These are phyloP conservation scores for Cheilosia pagana DNA, from an alignment of 2,888 invertebrate species.

Conservation along the genomic window DNA sequence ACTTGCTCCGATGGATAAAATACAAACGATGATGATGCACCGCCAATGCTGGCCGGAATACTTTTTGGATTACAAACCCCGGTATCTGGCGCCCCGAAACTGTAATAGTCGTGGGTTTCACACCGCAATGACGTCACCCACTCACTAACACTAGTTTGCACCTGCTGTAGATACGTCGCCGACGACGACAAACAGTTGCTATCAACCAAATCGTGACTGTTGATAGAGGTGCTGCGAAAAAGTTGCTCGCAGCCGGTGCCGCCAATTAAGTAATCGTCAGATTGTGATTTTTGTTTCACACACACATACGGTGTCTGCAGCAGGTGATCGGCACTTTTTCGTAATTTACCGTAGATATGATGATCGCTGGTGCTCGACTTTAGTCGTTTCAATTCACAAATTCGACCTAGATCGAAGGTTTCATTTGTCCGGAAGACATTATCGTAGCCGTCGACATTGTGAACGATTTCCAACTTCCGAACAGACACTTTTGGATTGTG, in stretches of 20 bases:
- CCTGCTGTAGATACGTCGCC: conserved; percentile 8
- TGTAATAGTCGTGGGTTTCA: conserved; percentile 80
- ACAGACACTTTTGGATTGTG: conserved; percentile 36
- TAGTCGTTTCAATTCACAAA: conserved; percentile 80
- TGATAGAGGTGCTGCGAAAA: conserved; percentile 45
- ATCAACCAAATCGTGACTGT: conserved; percentile 56
- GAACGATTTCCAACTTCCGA: conserved; percentile 78
- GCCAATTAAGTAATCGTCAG: conserved; percentile 66
- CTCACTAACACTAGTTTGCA: conserved; percentile 80
- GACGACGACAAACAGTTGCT: conserved; percentile 18
- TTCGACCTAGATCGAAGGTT: conserved; percentile 81
- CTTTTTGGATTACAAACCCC: conserved; percentile 80
- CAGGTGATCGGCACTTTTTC: conserved; percentile 74
- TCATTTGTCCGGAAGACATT: conserved; percentile 82
- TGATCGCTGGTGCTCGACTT: conserved; percentile 81
- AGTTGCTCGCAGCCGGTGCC: conserved; percentile 29
- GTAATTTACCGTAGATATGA: conserved; percentile 81
- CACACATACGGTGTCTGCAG: conserved; percentile 46
- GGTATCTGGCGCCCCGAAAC: conserved; percentile 77
- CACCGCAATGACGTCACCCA: conserved; percentile 82
- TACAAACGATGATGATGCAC: conserved; percentile 37
- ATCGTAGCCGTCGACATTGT: conserved; percentile 81
- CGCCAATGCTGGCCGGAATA: conserved; percentile 79
- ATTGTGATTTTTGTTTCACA: conserved; percentile 70
- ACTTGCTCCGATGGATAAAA: conserved; percentile 8